Evolutionary conservation across 1,140 invertebrate species (phyloP), one percentile per base, ranked within the genome.

Genomic region (Drosophila triauraria): DNA sequence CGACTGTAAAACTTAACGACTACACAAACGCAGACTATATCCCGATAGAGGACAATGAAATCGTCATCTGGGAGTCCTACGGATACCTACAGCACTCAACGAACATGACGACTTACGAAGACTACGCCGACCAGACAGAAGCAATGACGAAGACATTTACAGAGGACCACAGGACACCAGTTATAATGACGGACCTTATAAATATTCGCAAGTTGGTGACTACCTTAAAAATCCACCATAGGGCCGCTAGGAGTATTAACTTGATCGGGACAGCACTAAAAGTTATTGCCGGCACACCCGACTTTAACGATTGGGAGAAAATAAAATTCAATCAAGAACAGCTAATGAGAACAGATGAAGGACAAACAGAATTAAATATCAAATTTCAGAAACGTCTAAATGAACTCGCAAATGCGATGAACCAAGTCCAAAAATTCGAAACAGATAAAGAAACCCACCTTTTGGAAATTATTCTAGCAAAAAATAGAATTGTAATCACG

Each of bases 221-320:
- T 25, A 25, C 25, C 25, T 25, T 25, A 2, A 25, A 25, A 25
- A 25, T 25, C 25, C 27, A 30, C 27, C 27, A 30, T 30, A 30
- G 27, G 6, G 27, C 27, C 27, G 27, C 4, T 30, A 30, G 27
- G 6, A 70, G 50, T 40, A 70, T 62, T 35, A 62, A 70, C n/a
- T 8, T 56, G 25, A 9, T 71, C 12, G 25, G 43, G 15, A 57
- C 68, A 42, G 43, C 35, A 7, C 32, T 27, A 57, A 12, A 71
- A 71, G 20, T 20, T 20, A 20, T 20, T 20, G 20, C 20, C 20
- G 20, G 20, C 20, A 20, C 20, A n/a, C 30, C 30, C 7, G 40
- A 64, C 40, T 64, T 64, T 32, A 35, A 64, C 38, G 50, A 64
- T 23, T 50, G 64, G 54, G 35, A 63, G 40, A 48, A 61, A 9